Conservation (phyloP, 2,113 vertebrate species). For the Thymallus thymallus region DNA sequence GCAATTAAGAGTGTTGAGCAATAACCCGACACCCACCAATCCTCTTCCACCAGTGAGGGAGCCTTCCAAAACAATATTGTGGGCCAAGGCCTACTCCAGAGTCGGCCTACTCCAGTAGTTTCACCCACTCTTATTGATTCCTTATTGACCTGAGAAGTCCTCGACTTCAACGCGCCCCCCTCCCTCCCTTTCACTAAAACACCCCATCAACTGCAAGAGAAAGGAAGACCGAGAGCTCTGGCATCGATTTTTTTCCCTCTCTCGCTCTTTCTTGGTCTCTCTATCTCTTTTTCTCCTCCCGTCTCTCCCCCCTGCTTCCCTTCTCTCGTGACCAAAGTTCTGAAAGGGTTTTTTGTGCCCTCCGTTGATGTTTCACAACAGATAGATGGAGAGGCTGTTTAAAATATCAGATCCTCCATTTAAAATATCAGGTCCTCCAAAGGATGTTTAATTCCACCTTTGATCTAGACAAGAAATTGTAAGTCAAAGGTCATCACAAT, state of each 20-base stretch:
- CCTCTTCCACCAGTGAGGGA: slow-evolving; percentile 70
- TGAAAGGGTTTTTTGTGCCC: background rate
- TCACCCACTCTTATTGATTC: slow-evolving; percentile 94
- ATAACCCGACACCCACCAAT: slow-evolving; percentile 70
- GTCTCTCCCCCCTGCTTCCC: slow-evolving; percentile 74
- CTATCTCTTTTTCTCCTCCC: slow-evolving; percentile 60
- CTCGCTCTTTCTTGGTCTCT: slow-evolving; percentile 66
- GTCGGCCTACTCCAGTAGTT: slow-evolving; percentile 81
- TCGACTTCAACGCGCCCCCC: slow-evolving; percentile 75
- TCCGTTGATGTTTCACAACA: slow-evolving; percentile 19
- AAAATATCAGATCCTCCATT: slow-evolving; percentile 47
- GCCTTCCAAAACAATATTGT: slow-evolving; percentile 77
- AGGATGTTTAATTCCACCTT: slow-evolving; percentile 62
- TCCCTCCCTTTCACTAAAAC: slow-evolving; percentile 15
- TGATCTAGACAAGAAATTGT: slow-evolving; percentile 55
- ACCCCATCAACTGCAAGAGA: slow-evolving; percentile 69
- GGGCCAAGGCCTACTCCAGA: slow-evolving; percentile 80
- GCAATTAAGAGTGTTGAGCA: slow-evolving; percentile 45
- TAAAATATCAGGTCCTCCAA: slow-evolving; percentile 1
- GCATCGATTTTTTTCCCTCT: slow-evolving; percentile 86
- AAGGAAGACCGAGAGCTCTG: slow-evolving; percentile 83
- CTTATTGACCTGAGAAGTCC: slow-evolving; percentile 95
- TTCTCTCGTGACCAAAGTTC: background rate
- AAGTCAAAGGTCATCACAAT: slow-evolving; percentile 15
- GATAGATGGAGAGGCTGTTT: slow-evolving; percentile 33